A percentile compares a stretch with the other conserved stretches of the same genome.
Conservation (phyloP, 92 coral and sea anemone species). For the Palythoa grandis region DNA sequence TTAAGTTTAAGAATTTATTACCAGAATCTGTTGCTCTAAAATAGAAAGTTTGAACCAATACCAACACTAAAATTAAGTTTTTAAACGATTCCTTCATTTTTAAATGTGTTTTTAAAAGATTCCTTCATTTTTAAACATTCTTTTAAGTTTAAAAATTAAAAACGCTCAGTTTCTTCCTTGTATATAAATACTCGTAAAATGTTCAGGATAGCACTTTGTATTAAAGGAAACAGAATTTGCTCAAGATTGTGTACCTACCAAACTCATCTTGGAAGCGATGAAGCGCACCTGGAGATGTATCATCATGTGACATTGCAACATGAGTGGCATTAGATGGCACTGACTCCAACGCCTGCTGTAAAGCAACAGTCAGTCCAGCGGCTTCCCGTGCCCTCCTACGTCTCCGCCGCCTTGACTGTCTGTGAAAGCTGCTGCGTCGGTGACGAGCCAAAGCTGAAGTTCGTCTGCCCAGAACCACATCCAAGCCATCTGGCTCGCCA, state of each 20-base stretch:
- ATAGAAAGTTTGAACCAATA: too few relatives aligned
- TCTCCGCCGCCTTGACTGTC: slow-evolving; percentile 67
- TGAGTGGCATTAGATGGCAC: slow-evolving; percentile 73
- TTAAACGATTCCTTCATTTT: neutral
- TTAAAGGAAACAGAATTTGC: neutral
- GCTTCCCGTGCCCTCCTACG: slow-evolving; percentile 72
- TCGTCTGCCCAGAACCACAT: slow-evolving; percentile 68
- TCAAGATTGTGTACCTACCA: slow-evolving; percentile 59
- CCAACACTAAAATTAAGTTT: too few relatives aligned
- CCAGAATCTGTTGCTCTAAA: too few relatives aligned
- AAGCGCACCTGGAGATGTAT: slow-evolving; percentile 93
- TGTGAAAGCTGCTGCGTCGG: slow-evolving; percentile 75
- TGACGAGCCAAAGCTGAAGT: slow-evolving; percentile 83
- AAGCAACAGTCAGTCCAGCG: slow-evolving; percentile 55
- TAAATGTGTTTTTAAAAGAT: too few relatives aligned
- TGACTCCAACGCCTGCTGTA: slow-evolving; percentile 72
- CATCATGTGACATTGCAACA: slow-evolving; percentile 89
- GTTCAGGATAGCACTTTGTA: neutral
- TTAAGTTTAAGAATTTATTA: too few relatives aligned
- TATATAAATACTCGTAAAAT: neutral
- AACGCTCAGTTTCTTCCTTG: neutral
- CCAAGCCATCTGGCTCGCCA: slow-evolving; percentile 88
- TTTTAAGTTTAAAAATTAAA: neutral
- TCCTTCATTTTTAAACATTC: neutral
- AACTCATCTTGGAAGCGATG: slow-evolving; percentile 91